These are phyloP conservation scores for Dascyllus trimaculatus DNA, from an alignment of 2,113 vertebrate genomes.

Conservation along the genomic window DNA sequence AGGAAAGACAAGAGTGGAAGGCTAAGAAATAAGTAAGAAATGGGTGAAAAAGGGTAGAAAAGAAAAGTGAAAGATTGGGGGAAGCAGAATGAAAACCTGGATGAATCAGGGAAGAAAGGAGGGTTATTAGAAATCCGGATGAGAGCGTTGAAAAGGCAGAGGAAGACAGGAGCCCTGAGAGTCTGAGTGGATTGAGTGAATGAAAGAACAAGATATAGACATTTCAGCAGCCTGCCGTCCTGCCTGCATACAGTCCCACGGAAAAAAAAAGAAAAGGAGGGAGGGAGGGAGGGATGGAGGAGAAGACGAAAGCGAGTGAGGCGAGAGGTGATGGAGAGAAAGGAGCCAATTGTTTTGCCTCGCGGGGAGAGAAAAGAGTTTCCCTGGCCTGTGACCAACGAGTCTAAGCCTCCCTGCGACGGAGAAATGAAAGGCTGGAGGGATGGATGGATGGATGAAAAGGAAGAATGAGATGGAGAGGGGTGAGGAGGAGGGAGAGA, in stretches of 20 bases:
- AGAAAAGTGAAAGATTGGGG: neutral
- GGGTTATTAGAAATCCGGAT: neutral
- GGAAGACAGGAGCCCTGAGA: constrained; percentile 13
- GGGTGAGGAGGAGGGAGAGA: constrained; percentile 28
- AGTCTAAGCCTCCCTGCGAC: constrained; percentile 61
- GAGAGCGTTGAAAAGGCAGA: neutral
- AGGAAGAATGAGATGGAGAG: constrained; percentile 42
- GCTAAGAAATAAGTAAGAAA: no score
- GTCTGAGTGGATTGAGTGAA: constrained; percentile 10
- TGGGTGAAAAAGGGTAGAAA: neutral
- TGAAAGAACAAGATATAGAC: constrained; percentile 36
- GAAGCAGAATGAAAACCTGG: no score
- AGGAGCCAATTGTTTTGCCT: constrained; percentile 72
- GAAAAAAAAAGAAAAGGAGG: constrained; percentile 31
- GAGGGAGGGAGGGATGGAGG: constrained; percentile 40
- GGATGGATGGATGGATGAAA: constrained; percentile 48
- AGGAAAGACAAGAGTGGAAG: no score
- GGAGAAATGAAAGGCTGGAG: constrained; percentile 61
- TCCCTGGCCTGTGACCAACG: constrained; percentile 72
- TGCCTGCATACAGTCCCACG: constrained; percentile 43
- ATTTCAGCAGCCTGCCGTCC: constrained; percentile 16
- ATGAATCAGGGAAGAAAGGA: neutral
- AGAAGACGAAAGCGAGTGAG: constrained; percentile 61
- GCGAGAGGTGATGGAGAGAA: constrained; percentile 64
- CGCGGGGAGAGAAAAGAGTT: constrained; percentile 64